phyloP scores from a whole-genome alignment of 2,888 invertebrate genomes.

The Rotaria magnacalcarata region DNA sequence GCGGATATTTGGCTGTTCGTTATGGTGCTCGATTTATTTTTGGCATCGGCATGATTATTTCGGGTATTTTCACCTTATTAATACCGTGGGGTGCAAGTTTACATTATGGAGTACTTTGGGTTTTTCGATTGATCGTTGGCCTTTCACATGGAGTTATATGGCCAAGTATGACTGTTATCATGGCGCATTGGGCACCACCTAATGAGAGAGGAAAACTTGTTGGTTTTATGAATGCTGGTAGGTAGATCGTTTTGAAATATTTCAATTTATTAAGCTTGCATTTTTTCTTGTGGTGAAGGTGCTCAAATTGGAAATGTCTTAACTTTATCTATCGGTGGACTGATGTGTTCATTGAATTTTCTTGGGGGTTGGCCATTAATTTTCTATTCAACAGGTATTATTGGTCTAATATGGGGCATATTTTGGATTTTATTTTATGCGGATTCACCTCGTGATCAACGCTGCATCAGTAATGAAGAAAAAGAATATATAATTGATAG shows the following conservation, averaged over 20 bases:
- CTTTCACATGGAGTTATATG: conserved; percentile 44
- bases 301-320: conserved; percentile 46
- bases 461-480: conserved; percentile 39
- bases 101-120: conserved; percentile 37
- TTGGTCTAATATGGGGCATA: conserved; percentile 40
- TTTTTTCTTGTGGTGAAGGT: not conserved
- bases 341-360: conserved; percentile 38
- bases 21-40: conserved; percentile 40
- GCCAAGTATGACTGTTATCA: conserved; percentile 42
- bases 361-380: conserved; percentile 44
- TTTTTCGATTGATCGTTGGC: conserved; percentile 38
- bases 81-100: conserved; percentile 40
- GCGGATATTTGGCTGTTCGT: conserved; percentile 40
- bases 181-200: conserved; percentile 46
- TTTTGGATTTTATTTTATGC: conserved; percentile 34
- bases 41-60: conserved; percentile 27
- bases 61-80: conserved; percentile 39
- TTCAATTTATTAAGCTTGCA: not conserved
- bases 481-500: conserved; percentile 42
- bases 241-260: not conserved
- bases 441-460: conserved; percentile 38
- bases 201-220: conserved; percentile 38
- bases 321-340: conserved; percentile 40
- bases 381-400: conserved; percentile 40
- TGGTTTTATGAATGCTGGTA: conserved; percentile 42